phyloP scores from a whole-genome alignment of 2,888 invertebrate genomes.

The Cotesia congregata region DNA sequence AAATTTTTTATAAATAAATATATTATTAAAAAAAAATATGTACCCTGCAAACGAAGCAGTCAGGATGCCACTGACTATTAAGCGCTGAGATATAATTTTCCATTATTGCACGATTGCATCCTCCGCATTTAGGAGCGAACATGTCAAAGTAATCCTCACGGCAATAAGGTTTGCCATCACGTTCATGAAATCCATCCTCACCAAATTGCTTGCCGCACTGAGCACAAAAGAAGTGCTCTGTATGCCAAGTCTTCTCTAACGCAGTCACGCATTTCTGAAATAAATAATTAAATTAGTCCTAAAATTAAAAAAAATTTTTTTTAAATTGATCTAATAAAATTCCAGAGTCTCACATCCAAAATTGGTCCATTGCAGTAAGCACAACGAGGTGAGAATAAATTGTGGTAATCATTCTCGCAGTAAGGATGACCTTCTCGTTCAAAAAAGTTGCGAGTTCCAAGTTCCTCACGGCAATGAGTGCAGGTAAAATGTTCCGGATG shows the following conservation, averaged over 20 bases:
- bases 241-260: conserved; percentile 97
- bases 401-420: conserved; percentile 99
- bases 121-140: conserved; percentile 98
- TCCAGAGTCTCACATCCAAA: conserved; percentile 84
- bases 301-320: conserved; percentile 22
- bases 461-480: conserved; percentile 95
- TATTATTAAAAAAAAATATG: conserved; percentile 65
- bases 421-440: conserved; percentile 97
- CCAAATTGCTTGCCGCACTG: conserved; percentile 98
- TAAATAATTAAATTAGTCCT: conserved; percentile 37
- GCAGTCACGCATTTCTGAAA: conserved; percentile 98
- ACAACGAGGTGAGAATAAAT: conserved; percentile 97
- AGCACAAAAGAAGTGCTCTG: conserved; percentile 98
- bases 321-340: not conserved
- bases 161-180: conserved; percentile 96
- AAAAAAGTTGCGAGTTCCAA: conserved; percentile 98
- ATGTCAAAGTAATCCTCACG: conserved; percentile 96
- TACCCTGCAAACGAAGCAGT: conserved; percentile 99
- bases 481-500: conserved; percentile 99
- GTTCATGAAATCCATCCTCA: conserved; percentile 97
- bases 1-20: conserved; percentile 17
- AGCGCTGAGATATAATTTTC: conserved; percentile 98
- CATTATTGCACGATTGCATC: conserved; percentile 95
- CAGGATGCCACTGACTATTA: conserved; percentile 98
- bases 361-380: conserved; percentile 99